A percentile compares a stretch with the other conserved stretches of the same genome.
These are phyloP conservation scores for Lordiphosa stackelbergi DNA, from an alignment of 1,140 invertebrate species.

Conservation along the genomic window DNA sequence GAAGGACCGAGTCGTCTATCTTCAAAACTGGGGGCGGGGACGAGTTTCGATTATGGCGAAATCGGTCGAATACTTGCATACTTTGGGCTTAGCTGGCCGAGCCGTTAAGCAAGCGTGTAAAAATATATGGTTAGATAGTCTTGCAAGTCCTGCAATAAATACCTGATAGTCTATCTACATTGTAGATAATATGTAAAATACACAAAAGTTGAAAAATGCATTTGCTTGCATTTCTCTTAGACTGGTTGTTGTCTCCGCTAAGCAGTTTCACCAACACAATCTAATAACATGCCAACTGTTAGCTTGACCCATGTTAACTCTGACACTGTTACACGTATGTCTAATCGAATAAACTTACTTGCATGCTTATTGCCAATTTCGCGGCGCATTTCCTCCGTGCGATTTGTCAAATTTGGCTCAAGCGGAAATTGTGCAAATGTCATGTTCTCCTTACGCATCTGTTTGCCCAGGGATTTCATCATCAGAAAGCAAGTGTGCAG, in stretches of 20 bases:
- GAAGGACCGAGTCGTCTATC: no score
- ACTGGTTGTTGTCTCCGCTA: slow-evolving; percentile 40
- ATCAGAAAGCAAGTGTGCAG: slow-evolving; percentile 77
- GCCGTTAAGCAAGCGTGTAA: no score
- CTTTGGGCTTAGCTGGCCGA: no score
- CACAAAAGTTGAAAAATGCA: slow-evolving; percentile 1
- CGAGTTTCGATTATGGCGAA: no score
- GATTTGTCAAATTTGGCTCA: slow-evolving; percentile 50
- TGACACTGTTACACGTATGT: slow-evolving; percentile 7
- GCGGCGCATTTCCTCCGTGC: slow-evolving; percentile 76
- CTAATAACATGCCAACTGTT: background rate
- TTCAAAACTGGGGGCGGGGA: no score
- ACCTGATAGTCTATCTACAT: no score
- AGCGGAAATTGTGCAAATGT: slow-evolving; percentile 72
- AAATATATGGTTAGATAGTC: no score
- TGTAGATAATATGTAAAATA: no score
- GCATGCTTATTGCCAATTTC: slow-evolving; percentile 78
- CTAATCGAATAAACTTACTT: slow-evolving; percentile 70
- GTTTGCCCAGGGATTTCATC: slow-evolving; percentile 76
- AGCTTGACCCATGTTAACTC: background rate
- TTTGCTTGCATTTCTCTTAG: background rate
- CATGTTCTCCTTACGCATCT: slow-evolving; percentile 72
- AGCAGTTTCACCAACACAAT: slow-evolving; percentile 32
- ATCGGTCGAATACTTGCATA: no score
- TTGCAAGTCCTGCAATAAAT: no score